Percentiles rank a stretch among this genome's conserved stretches.
Evolutionary conservation across 2,888 invertebrate species (phyloP).

Genomic region (Apodemia duryi): DNA sequence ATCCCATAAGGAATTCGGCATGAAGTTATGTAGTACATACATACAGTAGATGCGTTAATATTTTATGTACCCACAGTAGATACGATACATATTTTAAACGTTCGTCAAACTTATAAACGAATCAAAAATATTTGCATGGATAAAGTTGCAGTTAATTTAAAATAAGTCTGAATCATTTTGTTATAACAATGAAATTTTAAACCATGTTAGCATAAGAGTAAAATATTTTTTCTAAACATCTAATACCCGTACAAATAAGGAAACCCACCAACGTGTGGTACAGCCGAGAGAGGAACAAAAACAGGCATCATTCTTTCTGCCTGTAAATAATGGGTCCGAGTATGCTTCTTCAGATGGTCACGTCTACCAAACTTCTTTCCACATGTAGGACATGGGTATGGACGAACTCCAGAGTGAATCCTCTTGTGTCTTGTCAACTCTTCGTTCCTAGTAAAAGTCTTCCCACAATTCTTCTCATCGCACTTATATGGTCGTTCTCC

Average conservation of each 20-base stretch:
- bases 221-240: background rate
- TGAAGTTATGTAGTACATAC: too few relatives aligned
- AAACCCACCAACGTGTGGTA: conserved; percentile 57
- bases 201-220: too few relatives aligned
- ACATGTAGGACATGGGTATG: conserved; percentile 92
- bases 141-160: background rate
- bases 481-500: conserved; percentile 95
- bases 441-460: conserved; percentile 94
- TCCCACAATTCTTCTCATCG: conserved; percentile 90
- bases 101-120: too few relatives aligned
- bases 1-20: too few relatives aligned
- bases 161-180: background rate
- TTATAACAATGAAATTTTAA: too few relatives aligned
- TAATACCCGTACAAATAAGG: conserved; percentile 80
- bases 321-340: conserved; percentile 87
- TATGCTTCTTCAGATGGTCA: conserved; percentile 96
- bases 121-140: too few relatives aligned
- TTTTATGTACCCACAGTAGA: too few relatives aligned
- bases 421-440: conserved; percentile 94
- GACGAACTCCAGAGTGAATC: conserved; percentile 92
- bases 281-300: conserved; percentile 79
- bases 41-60: too few relatives aligned
- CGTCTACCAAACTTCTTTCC: conserved; percentile 96
- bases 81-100: too few relatives aligned
- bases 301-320: conserved; percentile 81